These are phyloP conservation scores for Microchirus variegatus DNA, from an alignment of 2,797 vertebrate genomes.

Conservation along the genomic window DNA sequence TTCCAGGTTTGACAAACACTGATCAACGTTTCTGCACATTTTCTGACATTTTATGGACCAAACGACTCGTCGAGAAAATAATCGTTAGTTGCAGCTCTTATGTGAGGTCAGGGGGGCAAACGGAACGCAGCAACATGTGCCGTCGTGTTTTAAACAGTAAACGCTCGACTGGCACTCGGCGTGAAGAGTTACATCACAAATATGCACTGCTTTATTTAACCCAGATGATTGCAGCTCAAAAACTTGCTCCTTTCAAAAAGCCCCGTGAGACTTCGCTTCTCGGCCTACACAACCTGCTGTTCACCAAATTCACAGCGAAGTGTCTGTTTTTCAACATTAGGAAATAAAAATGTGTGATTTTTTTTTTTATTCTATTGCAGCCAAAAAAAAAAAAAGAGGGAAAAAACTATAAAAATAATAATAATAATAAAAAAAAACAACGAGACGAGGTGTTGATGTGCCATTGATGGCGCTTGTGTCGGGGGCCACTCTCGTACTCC, in stretches of 20 bases:
- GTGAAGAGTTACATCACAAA: no score
- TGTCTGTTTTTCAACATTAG: neutral
- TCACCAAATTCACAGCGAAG: neutral
- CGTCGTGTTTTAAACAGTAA: no score
- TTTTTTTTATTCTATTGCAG: neutral
- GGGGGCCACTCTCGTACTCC: slow-evolving; percentile 49
- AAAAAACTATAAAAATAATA: neutral
- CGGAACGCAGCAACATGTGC: no score
- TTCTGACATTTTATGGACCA: no score
- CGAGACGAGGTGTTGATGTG: neutral
- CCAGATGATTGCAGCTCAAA: neutral
- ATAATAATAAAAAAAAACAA: neutral
- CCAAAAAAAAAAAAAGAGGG: neutral
- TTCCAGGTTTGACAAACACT: no score
- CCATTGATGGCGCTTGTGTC: slow-evolving; percentile 9
- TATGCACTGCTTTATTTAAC: no score
- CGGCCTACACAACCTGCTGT: no score
- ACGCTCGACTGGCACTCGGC: no score
- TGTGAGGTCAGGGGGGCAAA: no score
- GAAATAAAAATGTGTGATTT: neutral
- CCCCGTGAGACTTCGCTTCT: neutral
- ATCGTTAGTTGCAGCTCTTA: no score
- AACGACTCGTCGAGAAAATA: no score
- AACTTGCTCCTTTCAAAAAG: neutral
- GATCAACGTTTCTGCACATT: no score